These are phyloP conservation scores for Pan troglodytes DNA, from an alignment of 2,113 vertebrate genomes.

Conservation along the genomic window DNA sequence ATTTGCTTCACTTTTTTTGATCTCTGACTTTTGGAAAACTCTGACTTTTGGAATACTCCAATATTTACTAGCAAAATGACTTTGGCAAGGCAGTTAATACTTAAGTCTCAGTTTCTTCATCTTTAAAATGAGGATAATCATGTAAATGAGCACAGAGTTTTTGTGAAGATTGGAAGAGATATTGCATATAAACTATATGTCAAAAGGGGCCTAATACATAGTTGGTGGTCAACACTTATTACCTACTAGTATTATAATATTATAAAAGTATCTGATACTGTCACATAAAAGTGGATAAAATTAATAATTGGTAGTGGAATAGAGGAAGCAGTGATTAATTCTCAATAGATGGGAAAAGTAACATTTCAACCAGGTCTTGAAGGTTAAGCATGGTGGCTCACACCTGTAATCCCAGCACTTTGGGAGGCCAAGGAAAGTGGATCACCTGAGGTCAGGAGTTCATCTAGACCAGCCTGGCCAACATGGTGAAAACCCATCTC, in stretches of 20 bases:
- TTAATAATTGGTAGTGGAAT: background rate
- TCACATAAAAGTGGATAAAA: background rate
- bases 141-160: background rate
- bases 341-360: background rate
- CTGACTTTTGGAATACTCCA: background rate
- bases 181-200: background rate
- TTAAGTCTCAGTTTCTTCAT: background rate
- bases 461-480: too few relatives aligned
- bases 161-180: background rate
- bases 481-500: too few relatives aligned
- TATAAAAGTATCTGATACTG: background rate
- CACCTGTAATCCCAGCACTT: too few relatives aligned
- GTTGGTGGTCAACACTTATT: background rate
- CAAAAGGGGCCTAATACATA: background rate
- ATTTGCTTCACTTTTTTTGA: background rate
- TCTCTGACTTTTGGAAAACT: background rate
- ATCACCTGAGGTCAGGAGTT: too few relatives aligned
- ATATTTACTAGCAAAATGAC: background rate
- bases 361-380: background rate
- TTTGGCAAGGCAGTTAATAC: background rate
- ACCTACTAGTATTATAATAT: background rate
- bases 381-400: too few relatives aligned
- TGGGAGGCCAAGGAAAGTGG: too few relatives aligned
- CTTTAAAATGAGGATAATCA: background rate
- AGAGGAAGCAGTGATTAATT: background rate